A percentile compares a stretch with the other conserved stretches of the same genome.
These are phyloP conservation scores for Carassius gibelio DNA, from an alignment of 2,113 vertebrate species.

Conservation along the genomic window DNA sequence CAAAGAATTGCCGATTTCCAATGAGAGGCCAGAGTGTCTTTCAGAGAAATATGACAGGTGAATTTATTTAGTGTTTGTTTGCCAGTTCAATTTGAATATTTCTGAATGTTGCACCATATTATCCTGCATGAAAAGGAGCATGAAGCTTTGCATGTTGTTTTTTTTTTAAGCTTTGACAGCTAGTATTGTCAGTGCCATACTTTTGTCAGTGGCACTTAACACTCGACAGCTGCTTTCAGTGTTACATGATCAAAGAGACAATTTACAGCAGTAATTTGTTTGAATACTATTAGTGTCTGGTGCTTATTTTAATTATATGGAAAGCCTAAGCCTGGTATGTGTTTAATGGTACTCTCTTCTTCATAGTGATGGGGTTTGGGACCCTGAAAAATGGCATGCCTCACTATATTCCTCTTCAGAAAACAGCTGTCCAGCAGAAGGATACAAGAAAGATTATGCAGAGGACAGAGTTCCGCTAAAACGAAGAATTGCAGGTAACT, in stretches of 20 bases:
- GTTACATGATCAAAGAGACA: neutral
- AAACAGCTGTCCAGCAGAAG: slow-evolving; percentile 86
- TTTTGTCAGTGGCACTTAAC: neutral
- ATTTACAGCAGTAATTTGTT: neutral
- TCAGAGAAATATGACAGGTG: slow-evolving; percentile 98
- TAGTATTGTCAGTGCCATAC: too few relatives aligned
- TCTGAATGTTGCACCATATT: neutral
- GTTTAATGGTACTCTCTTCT: slow-evolving; percentile 12
- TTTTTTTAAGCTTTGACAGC: neutral
- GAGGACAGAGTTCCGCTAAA: slow-evolving; percentile 86
- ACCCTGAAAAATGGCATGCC: slow-evolving; percentile 98
- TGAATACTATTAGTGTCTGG: neutral
- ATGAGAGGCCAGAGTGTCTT: slow-evolving; percentile 92
- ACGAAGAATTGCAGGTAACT: slow-evolving; percentile 88
- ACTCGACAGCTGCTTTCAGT: neutral
- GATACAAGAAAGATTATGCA: slow-evolving; percentile 87
- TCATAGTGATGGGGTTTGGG: slow-evolving; percentile 94
- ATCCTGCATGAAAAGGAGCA: neutral
- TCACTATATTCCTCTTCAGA: slow-evolving; percentile 95
- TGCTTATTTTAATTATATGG: neutral
- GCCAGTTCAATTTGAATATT: neutral
- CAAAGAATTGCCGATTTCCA: slow-evolving; percentile 90
- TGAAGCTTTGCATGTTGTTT: neutral
- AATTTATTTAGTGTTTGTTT: slow-evolving; percentile 13
- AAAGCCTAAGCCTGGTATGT: neutral